Base-by-base conservation (phyloP, 2,113 vertebrate genomes). In the Hepsetus odoe region DNA sequence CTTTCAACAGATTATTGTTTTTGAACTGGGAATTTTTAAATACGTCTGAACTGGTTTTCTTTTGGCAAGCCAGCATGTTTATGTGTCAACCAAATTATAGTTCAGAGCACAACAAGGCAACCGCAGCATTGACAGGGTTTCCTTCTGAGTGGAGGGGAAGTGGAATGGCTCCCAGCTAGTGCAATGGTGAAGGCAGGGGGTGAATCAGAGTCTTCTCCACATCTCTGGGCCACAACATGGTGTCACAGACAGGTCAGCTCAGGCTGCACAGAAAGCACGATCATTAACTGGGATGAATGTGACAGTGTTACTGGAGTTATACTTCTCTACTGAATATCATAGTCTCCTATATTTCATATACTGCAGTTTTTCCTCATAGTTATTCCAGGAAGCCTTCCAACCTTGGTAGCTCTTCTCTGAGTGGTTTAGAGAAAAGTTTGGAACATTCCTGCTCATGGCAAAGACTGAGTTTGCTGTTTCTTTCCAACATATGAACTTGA, bases 31-130 rank as follows among this genome's bases (percentile, higher is more conserved):
- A 66, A 77, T 74, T 83, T 80, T 30, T 0, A 78, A 86, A 84
- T 59, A 71, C 64, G 46, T 76, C 76, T 73, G 74, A 64, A 72
- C 73, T 74, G 64, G 81, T 79, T 83, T 86, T 71, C 72, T 76
- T 61, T 82, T 84, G 76, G 79, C 67, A 83, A 32, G 7, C 49
- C 12, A 49, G 55, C n/a, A 46, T 89, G 84, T 90, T 90, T 89
- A 83, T 81, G 83, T 80, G 78, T 87, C 72, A 83, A 86, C 81
- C 65, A 87, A 88, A 89, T 86, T 84, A 84, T 82, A 56, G 82
- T 78, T 81, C 66, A 72, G 65, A 80, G 76, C 16, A 74, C 69
- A 81, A 80, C 10, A 76, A 55, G 38, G 81, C 64, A 67, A 38
- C 79, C 62, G 32, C 81, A 30, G 28, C 32, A 38, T 38, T 12